Evolutionary conservation across 2,113 vertebrate species (phyloP).

Genomic region (Raphicerus campestris): DNA sequence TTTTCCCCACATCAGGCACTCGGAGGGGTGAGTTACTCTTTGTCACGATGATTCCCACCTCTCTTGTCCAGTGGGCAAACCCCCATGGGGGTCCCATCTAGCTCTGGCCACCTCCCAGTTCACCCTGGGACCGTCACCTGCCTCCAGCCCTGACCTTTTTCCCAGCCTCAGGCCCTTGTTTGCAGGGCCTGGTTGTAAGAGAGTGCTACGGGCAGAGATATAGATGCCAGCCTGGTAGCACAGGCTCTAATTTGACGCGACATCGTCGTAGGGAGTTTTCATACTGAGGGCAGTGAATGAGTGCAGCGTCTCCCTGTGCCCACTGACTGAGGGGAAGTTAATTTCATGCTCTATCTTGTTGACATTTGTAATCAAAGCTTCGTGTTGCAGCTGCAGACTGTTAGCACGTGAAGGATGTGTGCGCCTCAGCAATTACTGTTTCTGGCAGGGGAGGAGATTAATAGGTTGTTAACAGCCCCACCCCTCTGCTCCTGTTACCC

Average conservation of each 20-base stretch:
- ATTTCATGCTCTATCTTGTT: slow-evolving; percentile 82
- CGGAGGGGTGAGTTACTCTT: neutral
- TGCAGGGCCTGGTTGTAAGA: slow-evolving; percentile 70
- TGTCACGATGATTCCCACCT: neutral
- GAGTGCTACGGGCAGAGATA: slow-evolving; percentile 47
- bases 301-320: slow-evolving; percentile 72
- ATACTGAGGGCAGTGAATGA: slow-evolving; percentile 75
- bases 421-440: slow-evolving; percentile 55
- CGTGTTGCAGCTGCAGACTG: slow-evolving; percentile 73
- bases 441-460: slow-evolving; percentile 45
- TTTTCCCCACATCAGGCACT: neutral
- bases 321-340: slow-evolving; percentile 77
- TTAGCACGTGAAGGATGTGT: slow-evolving; percentile 71
- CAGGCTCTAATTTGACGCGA: slow-evolving; percentile 33
- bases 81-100: neutral
- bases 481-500: neutral
- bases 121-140: slow-evolving; percentile 62
- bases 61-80: neutral
- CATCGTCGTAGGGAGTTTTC: slow-evolving; percentile 72
- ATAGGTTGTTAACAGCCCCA: slow-evolving; percentile 14
- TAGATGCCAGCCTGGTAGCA: slow-evolving; percentile 58
- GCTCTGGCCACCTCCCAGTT: slow-evolving; percentile 29
- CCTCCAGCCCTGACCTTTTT: slow-evolving; percentile 72
- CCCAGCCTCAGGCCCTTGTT: slow-evolving; percentile 68
- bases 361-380: slow-evolving; percentile 77